Evolutionary conservation across 2,888 invertebrate species (phyloP).

Genomic region (Drosophila buzzatii): DNA sequence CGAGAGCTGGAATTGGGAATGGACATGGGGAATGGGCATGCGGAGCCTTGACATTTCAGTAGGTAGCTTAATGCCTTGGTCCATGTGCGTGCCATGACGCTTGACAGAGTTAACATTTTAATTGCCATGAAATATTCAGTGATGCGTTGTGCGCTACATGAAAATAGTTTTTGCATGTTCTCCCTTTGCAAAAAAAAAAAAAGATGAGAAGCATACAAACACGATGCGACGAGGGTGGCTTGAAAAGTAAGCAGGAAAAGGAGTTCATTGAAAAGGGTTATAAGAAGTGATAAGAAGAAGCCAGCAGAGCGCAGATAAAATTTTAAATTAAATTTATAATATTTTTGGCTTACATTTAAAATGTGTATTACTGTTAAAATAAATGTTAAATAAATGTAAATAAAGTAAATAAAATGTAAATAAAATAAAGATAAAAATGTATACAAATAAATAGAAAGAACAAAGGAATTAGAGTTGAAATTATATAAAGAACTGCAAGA

Average conservation of each 20-base stretch:
- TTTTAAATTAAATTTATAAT: too few species aligned
- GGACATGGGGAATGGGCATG: background rate
- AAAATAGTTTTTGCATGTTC: constrained; percentile 73
- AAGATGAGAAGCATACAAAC: constrained; percentile 11
- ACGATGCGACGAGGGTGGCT: constrained; percentile 19
- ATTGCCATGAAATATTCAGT: constrained; percentile 80
- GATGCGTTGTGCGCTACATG: constrained; percentile 55
- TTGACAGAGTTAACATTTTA: constrained; percentile 80
- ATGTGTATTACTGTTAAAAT: too few species aligned
- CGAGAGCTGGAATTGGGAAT: background rate
- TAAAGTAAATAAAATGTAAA: too few species aligned
- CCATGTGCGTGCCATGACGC: constrained; percentile 66
- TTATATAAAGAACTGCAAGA: too few species aligned
- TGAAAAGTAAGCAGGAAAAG: background rate
- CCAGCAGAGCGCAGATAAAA: background rate
- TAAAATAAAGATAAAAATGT: too few species aligned
- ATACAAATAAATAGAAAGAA: too few species aligned
- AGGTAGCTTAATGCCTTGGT: constrained; percentile 24
- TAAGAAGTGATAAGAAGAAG: too few species aligned
- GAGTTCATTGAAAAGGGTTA: background rate
- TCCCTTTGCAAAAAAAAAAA: too few species aligned
- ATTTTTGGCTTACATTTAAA: too few species aligned
- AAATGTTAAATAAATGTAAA: too few species aligned
- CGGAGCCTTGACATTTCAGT: background rate
- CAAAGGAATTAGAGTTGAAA: too few species aligned